Percentiles rank a stretch among this genome's conserved stretches.
phyloP scores from a whole-genome alignment of 2,113 vertebrate genomes.

The Tricholaema leucomelas region DNA sequence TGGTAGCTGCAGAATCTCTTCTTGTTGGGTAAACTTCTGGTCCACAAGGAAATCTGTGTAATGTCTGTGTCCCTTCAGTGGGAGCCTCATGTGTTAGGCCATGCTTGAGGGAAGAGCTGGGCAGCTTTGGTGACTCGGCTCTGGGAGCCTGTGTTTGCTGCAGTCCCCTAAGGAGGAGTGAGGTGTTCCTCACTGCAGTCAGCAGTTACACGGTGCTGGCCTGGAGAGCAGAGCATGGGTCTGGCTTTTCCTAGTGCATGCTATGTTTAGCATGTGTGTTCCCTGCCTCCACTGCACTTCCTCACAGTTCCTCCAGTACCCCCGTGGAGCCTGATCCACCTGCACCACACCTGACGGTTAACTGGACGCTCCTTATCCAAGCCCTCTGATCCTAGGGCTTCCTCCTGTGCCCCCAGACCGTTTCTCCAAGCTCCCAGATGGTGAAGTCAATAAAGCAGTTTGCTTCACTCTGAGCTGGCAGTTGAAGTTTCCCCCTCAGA shows the following conservation, averaged over 20 bases:
- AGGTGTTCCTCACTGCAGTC: background rate
- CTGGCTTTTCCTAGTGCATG: conserved; percentile 27
- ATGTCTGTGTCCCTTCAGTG: background rate
- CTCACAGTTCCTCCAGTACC: background rate
- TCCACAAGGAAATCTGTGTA: background rate
- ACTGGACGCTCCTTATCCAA: background rate
- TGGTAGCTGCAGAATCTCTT: background rate
- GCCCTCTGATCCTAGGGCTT: background rate
- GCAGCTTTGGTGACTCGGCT: no score
- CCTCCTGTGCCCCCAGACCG: background rate
- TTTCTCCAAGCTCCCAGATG: background rate
- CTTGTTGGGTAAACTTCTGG: background rate
- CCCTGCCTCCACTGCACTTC: background rate
- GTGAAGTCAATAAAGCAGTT: background rate
- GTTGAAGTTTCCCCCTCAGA: background rate
- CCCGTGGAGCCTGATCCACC: background rate
- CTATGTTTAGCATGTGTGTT: conserved; percentile 47
- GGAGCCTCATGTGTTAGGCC: background rate
- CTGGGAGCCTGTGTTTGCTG: background rate
- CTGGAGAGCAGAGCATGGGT: conserved; percentile 35
- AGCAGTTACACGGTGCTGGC: background rate
- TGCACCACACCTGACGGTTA: background rate
- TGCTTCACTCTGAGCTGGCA: background rate
- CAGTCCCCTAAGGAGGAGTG: background rate
- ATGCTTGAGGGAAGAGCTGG: background rate